Evolutionary conservation across 2,888 invertebrate species (phyloP), one percentile per base, ranked within the genome.

Genomic region (Deroplatys truncata): DNA sequence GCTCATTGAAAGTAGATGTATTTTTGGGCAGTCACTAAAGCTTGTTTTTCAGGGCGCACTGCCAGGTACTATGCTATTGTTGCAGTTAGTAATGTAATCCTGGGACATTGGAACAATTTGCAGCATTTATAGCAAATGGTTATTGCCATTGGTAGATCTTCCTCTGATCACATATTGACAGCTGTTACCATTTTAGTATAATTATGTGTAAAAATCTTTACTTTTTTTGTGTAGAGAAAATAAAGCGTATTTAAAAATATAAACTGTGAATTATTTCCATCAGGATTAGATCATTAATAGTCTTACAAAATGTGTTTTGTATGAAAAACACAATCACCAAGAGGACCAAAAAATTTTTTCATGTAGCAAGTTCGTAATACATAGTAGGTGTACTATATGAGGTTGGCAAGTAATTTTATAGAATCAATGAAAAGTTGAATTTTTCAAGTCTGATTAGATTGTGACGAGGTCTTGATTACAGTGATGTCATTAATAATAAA

Each of bases 101-200:
- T 82, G 82, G 82, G 82, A 35, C n/a, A 35, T 86, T 72, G 43
- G 43, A 49, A 43, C 85, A 85, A 49, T 49, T 28, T 56, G 85
- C 87, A 87, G 87, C 87, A 87, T 87, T 87, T 83, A 87, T 25
- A 82, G 87, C 56, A 72, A 28, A 49, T 72, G 56, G 56, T 25
- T 72, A 72, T 72, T 72, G 56, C 56, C 56, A 72, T 72, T 72
- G 20, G 56, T 72, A 72, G 56, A 72, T 72, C 56, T 72, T 72
- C 56, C 56, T 72, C 20, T 20, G 56, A 20, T 72, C 56, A 72
- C 56, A 72, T 72, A 72, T 72, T 87, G 83, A 31, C 87, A 87
- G 43, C 87, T 87, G 83, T 87, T 87, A 87, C 82, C 83, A 83
- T 87, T 87, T 87, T 87, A 87, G 83, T 87, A 72, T 72, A 31